These are phyloP conservation scores for Schizopygopsis malacanthus DNA, from an alignment of 2,797 vertebrate species.

Conservation along the genomic window DNA sequence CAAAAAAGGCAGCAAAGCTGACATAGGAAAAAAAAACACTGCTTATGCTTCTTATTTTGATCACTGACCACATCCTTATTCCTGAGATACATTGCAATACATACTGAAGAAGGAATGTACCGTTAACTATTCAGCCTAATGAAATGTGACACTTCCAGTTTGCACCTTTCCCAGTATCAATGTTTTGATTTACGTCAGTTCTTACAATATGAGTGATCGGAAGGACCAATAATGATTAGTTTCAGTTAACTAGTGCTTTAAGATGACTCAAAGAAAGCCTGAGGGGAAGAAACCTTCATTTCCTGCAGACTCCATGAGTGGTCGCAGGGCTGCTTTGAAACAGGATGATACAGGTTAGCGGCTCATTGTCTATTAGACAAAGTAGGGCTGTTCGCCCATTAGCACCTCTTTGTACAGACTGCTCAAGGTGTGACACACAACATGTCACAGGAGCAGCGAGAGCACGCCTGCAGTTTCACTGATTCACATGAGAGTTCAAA, in stretches of 20 bases:
- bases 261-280: slow-evolving; percentile 43
- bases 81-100: not conserved
- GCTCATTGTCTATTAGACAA: slow-evolving; percentile 76
- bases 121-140: not conserved
- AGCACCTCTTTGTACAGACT: slow-evolving; percentile 72
- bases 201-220: not conserved
- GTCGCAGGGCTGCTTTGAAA: slow-evolving; percentile 64
- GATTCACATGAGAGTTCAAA: slow-evolving; percentile 43
- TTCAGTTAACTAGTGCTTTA: slow-evolving; percentile 38
- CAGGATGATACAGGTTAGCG: slow-evolving; percentile 65
- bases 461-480: slow-evolving; percentile 29
- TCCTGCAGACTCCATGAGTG: slow-evolving; percentile 40
- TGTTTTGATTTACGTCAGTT: slow-evolving; percentile 11
- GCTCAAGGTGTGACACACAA: slow-evolving; percentile 72
- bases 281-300: slow-evolving; percentile 46
- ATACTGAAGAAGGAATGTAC: not conserved
- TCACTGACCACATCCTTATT: slow-evolving; percentile 20
- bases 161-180: slow-evolving; percentile 2
- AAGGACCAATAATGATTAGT: slow-evolving; percentile 23
- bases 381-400: slow-evolving; percentile 68
- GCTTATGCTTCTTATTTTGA: not conserved
- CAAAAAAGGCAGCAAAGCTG: slow-evolving; percentile 23
- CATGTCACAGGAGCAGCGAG: slow-evolving; percentile 52
- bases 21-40: not conserved
- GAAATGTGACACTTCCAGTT: slow-evolving; percentile 44